Evolutionary conservation across 1,140 invertebrate genomes (phyloP).

Genomic region (Pristionchus pacificus): DNA sequence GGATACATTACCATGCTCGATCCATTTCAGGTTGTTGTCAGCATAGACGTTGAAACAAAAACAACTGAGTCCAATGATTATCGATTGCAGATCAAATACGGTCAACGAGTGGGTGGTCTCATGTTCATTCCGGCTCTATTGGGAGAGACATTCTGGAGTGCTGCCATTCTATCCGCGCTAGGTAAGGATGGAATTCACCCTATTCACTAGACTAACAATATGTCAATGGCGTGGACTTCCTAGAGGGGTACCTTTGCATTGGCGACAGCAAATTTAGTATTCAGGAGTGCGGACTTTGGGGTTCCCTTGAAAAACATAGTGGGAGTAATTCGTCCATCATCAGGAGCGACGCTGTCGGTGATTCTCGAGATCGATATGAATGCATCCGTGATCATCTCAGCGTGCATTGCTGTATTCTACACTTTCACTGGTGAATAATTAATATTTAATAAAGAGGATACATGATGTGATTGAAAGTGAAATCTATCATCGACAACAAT

Average conservation of each 20-base stretch:
- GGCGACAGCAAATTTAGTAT: background rate
- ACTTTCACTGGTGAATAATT: constrained; percentile 61
- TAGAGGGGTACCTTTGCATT: background rate
- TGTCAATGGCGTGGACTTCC: background rate
- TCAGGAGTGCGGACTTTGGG: background rate
- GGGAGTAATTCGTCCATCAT: too few relatives aligned
- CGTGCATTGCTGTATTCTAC: constrained; percentile 92
- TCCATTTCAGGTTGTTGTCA: constrained; percentile 72
- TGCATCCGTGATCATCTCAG: constrained; percentile 86
- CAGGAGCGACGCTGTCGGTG: constrained; percentile 85
- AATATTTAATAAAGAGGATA: background rate
- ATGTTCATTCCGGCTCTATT: constrained; percentile 91
- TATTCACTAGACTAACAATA: too few relatives aligned
- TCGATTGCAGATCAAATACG: constrained; percentile 73
- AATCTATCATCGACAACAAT: background rate
- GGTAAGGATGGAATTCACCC: too few relatives aligned
- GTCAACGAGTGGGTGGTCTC: constrained; percentile 89
- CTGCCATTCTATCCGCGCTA: constrained; percentile 87
- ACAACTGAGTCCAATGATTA: too few relatives aligned
- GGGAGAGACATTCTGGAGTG: constrained; percentile 96
- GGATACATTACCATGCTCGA: constrained; percentile 98
- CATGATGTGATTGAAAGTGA: background rate
- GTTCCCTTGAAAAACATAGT: too few relatives aligned
- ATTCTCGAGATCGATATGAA: constrained; percentile 90
- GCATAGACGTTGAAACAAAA: too few relatives aligned